Evolutionary conservation across 2,888 invertebrate genomes (phyloP).

Genomic region (Eudasyphora cyanicolor): DNA sequence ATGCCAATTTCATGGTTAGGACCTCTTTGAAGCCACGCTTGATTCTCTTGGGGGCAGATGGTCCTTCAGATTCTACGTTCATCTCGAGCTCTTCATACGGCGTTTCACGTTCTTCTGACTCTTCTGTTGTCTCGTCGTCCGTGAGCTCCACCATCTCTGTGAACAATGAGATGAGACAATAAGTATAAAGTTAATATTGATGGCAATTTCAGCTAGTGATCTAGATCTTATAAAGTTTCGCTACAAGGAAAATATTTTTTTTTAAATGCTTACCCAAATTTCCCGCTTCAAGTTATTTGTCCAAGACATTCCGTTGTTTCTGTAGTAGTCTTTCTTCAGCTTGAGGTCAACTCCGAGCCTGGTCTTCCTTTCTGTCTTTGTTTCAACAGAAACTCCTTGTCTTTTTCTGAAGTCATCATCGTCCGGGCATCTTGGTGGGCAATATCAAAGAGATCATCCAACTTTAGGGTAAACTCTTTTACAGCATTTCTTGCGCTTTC

Average conservation of each 20-base stretch:
- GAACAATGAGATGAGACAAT: conserved; percentile 7
- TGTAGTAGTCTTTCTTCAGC: neutral
- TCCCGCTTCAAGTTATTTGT: too few relatives aligned
- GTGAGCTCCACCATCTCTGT: conserved; percentile 4
- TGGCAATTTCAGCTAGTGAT: neutral
- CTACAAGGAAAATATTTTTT: neutral
- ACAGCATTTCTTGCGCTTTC: too few relatives aligned
- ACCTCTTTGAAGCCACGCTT: too few relatives aligned
- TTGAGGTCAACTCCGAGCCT: neutral
- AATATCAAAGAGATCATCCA: too few relatives aligned
- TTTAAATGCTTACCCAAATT: too few relatives aligned
- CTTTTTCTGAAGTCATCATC: neutral
- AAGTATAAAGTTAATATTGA: conserved; percentile 12
- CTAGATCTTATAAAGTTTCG: neutral
- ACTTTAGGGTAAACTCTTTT: too few relatives aligned
- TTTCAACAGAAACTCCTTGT: too few relatives aligned
- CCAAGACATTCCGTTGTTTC: conserved; percentile 2
- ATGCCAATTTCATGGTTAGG: too few relatives aligned
- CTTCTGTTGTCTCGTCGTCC: conserved; percentile 3
- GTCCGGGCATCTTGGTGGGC: neutral
- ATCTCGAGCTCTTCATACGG: too few relatives aligned
- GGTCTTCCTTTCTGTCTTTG: too few relatives aligned
- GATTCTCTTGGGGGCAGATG: too few relatives aligned
- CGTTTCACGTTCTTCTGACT: neutral
- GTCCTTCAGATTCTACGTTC: too few relatives aligned